phyloP scores from a whole-genome alignment of 2,113 vertebrate genomes.

The Macrotis lagotis region DNA sequence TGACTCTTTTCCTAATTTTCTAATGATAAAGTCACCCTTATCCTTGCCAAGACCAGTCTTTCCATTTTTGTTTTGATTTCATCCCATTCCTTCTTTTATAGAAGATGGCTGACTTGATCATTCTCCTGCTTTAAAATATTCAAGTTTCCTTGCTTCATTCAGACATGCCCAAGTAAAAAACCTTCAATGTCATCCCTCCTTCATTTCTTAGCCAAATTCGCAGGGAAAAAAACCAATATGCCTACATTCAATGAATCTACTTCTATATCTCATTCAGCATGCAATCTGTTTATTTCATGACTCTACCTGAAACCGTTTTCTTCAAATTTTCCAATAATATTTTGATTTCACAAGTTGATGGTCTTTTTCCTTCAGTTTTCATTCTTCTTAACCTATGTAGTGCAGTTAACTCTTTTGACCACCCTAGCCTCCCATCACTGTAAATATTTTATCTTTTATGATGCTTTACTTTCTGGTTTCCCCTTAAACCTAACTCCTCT shows the following conservation, averaged over 20 bases:
- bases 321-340: not conserved
- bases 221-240: not conserved
- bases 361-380: not conserved
- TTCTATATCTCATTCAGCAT: not conserved
- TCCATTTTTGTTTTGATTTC: not conserved
- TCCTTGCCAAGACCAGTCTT: not conserved
- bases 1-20: not conserved
- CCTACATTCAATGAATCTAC: not conserved
- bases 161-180: not conserved
- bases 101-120: not conserved
- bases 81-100: not conserved
- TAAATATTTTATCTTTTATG: not conserved
- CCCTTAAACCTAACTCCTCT: not conserved
- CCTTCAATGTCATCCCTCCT: not conserved
- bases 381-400: not conserved
- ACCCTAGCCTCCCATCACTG: not conserved
- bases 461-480: not conserved
- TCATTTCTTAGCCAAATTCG: not conserved
- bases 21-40: not conserved
- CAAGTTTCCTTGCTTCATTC: not conserved
- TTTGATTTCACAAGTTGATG: not conserved
- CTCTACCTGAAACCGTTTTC: not conserved
- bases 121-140: not conserved
- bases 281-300: not conserved
- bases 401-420: not conserved